Conservation (phyloP, 2,888 invertebrate genomes). For the Pachycephus smyrnensis region DNA sequence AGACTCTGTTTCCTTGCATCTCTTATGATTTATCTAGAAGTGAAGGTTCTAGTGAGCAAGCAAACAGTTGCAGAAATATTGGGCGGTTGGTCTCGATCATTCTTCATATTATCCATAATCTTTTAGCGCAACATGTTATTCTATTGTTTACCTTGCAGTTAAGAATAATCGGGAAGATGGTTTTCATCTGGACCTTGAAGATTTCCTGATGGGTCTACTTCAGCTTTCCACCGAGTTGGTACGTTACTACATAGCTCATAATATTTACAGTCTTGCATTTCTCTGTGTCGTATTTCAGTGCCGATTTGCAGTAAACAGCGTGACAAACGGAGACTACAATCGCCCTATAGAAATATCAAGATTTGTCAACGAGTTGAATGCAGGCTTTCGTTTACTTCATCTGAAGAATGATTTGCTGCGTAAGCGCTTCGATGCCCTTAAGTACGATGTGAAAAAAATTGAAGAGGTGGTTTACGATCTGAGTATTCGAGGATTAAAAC, state of each 20-base stretch:
- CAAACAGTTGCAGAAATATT: slow-evolving; percentile 82
- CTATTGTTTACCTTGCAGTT: slow-evolving; percentile 70
- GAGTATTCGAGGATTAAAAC: slow-evolving; percentile 81
- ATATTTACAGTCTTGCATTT: neutral
- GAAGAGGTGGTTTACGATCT: slow-evolving; percentile 93
- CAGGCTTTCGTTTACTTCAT: slow-evolving; percentile 90
- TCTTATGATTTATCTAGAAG: slow-evolving; percentile 83
- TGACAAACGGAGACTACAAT: slow-evolving; percentile 85
- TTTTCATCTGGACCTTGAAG: slow-evolving; percentile 91
- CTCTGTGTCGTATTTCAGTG: slow-evolving; percentile 68
- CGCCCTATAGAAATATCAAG: slow-evolving; percentile 85
- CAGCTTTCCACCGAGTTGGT: slow-evolving; percentile 88
- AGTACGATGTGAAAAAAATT: slow-evolving; percentile 94
- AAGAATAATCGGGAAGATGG: slow-evolving; percentile 77
- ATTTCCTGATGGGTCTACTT: slow-evolving; percentile 87
- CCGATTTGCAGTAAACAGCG: slow-evolving; percentile 85
- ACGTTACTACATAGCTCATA: slow-evolving; percentile 47
- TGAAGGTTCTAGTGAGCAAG: slow-evolving; percentile 79
- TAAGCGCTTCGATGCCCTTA: slow-evolving; percentile 87
- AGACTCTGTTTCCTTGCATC: slow-evolving; percentile 82
- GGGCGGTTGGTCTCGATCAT: slow-evolving; percentile 72
- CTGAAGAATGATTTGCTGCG: slow-evolving; percentile 90
- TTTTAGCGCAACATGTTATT: neutral
- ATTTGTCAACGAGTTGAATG: slow-evolving; percentile 88
- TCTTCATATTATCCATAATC: neutral